Evolutionary conservation across 2,113 vertebrate genomes (phyloP).

Genomic region (Cettia cetti): DNA sequence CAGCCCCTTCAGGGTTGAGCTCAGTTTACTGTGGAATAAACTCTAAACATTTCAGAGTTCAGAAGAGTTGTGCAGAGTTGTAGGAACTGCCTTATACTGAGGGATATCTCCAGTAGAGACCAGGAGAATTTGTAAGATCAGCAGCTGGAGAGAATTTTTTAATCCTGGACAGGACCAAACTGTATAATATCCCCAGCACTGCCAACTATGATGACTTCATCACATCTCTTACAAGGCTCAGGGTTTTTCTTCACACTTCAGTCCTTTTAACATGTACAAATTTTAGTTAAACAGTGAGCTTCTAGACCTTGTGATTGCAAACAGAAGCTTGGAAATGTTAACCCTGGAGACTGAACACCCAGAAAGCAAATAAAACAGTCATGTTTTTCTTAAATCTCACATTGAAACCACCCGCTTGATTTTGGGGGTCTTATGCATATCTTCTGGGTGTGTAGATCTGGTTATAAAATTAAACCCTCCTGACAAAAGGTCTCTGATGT

Average conservation of each 20-base stretch:
- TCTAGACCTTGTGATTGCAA: background rate
- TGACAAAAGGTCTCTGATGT: background rate
- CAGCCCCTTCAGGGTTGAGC: background rate
- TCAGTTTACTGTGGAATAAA: constrained; percentile 33
- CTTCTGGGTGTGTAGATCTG: background rate
- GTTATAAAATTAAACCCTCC: background rate
- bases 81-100: background rate
- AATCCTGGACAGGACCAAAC: background rate
- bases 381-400: background rate
- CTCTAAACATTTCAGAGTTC: background rate
- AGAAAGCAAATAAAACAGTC: background rate
- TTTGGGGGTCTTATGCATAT: background rate
- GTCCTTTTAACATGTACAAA: background rate
- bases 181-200: background rate
- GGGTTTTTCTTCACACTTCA: background rate
- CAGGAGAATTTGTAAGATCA: constrained; percentile 1
- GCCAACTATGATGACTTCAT: background rate
- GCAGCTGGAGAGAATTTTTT: background rate
- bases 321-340: background rate
- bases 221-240: background rate
- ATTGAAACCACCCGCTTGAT: background rate
- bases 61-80: background rate
- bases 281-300: background rate
- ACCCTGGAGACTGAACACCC: background rate
- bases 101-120: background rate